These are phyloP conservation scores for Boleophthalmus pectinirostris DNA, from an alignment of 2,113 vertebrate genomes.

Conservation along the genomic window DNA sequence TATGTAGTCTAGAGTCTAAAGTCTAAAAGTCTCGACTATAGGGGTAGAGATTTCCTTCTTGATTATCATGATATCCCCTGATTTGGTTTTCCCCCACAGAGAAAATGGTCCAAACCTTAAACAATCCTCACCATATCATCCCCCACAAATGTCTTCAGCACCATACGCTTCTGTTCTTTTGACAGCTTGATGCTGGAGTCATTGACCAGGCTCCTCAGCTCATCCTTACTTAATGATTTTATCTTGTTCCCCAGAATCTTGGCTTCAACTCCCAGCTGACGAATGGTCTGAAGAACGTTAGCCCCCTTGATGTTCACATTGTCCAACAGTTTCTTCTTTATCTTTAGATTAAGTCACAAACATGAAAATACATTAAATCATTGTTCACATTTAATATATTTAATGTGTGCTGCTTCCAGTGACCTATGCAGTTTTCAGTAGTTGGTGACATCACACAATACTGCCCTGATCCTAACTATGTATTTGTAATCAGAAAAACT, in stretches of 20 bases:
- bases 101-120: background rate
- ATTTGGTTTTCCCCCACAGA: background rate
- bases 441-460: no score
- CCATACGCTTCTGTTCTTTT: constrained; percentile 28
- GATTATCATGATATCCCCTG: background rate
- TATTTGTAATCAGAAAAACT: no score
- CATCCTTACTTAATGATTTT: constrained; percentile 8
- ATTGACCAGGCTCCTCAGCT: constrained; percentile 36
- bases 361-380: no score
- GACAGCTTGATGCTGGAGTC: constrained; percentile 36
- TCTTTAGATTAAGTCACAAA: constrained; percentile 35
- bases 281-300: constrained; percentile 5
- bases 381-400: background rate
- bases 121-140: constrained; percentile 38
- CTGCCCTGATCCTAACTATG: no score
- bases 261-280: constrained; percentile 29
- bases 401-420: no score
- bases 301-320: background rate
- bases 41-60: background rate
- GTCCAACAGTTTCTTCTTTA: constrained; percentile 54
- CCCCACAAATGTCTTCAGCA: constrained; percentile 49
- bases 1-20: no score
- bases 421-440: no score
- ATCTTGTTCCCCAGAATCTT: constrained; percentile 30
- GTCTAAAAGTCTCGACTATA: no score